Conservation (phyloP, 1,140 invertebrate species). For the Battus philenor region DNA sequence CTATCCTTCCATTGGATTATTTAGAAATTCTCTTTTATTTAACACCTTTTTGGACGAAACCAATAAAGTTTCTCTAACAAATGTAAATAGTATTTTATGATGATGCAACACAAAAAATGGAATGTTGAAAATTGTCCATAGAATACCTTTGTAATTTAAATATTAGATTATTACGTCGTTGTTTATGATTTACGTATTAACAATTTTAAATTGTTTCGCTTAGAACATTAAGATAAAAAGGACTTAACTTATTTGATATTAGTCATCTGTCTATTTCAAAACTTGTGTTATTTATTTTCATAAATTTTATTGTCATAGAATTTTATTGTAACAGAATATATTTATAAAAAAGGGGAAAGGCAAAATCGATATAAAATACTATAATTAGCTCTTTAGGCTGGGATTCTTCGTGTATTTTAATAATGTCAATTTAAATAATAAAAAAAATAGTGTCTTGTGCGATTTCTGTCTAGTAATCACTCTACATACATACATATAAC, state of each 20-base stretch:
- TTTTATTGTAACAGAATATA: too few relatives aligned
- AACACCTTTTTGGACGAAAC: background rate
- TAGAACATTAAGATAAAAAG: slow-evolving; percentile 46
- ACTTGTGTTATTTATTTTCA: slow-evolving; percentile 16
- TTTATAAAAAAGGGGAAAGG: slow-evolving; percentile 34
- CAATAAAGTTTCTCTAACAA: slow-evolving; percentile 9
- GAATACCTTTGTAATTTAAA: background rate
- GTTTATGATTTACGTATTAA: background rate
- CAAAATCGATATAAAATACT: slow-evolving; percentile 21
- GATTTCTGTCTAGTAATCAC: slow-evolving; percentile 24
- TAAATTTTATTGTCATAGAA: slow-evolving; percentile 5
- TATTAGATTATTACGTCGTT: background rate
- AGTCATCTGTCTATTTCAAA: slow-evolving; percentile 22
- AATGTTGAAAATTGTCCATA: background rate
- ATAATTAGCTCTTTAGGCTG: slow-evolving; percentile 40
- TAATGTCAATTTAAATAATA: slow-evolving; percentile 44
- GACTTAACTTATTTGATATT: slow-evolving; percentile 52
- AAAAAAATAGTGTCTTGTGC: slow-evolving; percentile 27
- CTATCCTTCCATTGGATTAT: slow-evolving; percentile 1
- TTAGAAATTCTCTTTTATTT: slow-evolving; percentile 7
- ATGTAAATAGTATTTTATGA: slow-evolving; percentile 21
- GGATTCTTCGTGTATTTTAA: slow-evolving; percentile 30
- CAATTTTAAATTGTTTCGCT: background rate
- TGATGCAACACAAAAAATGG: too few relatives aligned
- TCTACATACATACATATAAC: slow-evolving; percentile 65